These are phyloP conservation scores for Rhyacophila brunnea DNA, from an alignment of 1,140 invertebrate genomes.

Conservation along the genomic window DNA sequence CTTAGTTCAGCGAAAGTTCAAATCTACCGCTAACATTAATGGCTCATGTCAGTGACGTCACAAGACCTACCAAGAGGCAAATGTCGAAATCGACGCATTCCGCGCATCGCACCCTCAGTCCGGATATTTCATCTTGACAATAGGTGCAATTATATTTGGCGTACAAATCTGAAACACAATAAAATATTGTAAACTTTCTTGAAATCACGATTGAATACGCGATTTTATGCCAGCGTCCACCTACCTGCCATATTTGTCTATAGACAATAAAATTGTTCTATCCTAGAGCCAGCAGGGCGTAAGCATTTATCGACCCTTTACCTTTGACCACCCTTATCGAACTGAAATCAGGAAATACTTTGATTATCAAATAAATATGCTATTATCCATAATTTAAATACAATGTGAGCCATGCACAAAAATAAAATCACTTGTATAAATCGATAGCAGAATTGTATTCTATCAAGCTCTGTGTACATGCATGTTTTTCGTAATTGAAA, in stretches of 20 bases:
- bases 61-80: constrained; percentile 77
- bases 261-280: constrained; percentile 12
- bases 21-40: constrained; percentile 12
- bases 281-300: constrained; percentile 10
- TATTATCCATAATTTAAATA: no score
- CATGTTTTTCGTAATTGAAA: no score
- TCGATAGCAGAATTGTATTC: no score
- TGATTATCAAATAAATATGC: no score
- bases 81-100: constrained; percentile 86
- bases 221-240: constrained; percentile 6
- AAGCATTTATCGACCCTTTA: constrained; percentile 6
- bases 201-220: no score
- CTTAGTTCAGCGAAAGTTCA: neutral
- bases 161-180: constrained; percentile 57
- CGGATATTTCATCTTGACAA: constrained; percentile 87
- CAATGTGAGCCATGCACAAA: no score
- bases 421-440: no score
- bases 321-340: neutral
- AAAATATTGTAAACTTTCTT: neutral
- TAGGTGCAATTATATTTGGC: constrained; percentile 84
- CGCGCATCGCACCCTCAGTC: constrained; percentile 81
- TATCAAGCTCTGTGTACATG: no score
- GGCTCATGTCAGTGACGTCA: constrained; percentile 16
- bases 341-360: no score
- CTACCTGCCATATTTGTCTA: constrained; percentile 34